Evolutionary conservation across 2,888 invertebrate species (phyloP).

Genomic region (Mythimna ferrago): DNA sequence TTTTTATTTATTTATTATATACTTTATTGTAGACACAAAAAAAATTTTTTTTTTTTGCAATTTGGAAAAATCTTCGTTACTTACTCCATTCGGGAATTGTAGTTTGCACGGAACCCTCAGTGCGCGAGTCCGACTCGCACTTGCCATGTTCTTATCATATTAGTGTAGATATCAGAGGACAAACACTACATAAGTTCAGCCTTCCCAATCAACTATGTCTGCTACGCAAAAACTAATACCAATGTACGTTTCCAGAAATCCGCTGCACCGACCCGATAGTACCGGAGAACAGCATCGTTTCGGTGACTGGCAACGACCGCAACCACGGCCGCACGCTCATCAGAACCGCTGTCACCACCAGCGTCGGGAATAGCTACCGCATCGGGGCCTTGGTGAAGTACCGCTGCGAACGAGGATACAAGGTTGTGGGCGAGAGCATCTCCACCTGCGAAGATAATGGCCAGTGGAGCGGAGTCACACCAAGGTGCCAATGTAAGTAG

Average conservation of each 20-base stretch:
- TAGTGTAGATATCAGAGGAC: too few species aligned
- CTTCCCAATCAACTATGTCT: neutral
- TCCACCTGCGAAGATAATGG: slow-evolving; percentile 97
- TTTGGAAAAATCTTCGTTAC: too few species aligned
- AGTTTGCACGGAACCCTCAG: too few species aligned
- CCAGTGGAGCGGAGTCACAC: slow-evolving; percentile 95
- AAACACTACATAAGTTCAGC: neutral
- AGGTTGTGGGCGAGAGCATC: slow-evolving; percentile 95
- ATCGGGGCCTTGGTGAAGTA: slow-evolving; percentile 97
- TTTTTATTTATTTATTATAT: too few species aligned
- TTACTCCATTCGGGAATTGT: too few species aligned
- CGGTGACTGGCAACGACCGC: slow-evolving; percentile 97
- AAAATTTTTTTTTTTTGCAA: too few species aligned
- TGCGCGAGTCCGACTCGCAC: too few species aligned
- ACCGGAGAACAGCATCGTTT: slow-evolving; percentile 96
- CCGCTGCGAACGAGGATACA: slow-evolving; percentile 97
- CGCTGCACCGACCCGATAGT: slow-evolving; percentile 96
- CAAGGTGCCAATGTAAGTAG: slow-evolving; percentile 95
- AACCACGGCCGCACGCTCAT: slow-evolving; percentile 96
- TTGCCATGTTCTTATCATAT: too few species aligned
- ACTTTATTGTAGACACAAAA: too few species aligned
- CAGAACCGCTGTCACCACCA: slow-evolving; percentile 93
- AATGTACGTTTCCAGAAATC: slow-evolving; percentile 92
- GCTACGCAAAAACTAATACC: neutral
- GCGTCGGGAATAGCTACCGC: slow-evolving; percentile 94